Percentiles rank a stretch among this genome's conserved stretches.
These are phyloP conservation scores for Ciona savignyi DNA, from an alignment of 23 tunicate genomes.

Conservation along the genomic window DNA sequence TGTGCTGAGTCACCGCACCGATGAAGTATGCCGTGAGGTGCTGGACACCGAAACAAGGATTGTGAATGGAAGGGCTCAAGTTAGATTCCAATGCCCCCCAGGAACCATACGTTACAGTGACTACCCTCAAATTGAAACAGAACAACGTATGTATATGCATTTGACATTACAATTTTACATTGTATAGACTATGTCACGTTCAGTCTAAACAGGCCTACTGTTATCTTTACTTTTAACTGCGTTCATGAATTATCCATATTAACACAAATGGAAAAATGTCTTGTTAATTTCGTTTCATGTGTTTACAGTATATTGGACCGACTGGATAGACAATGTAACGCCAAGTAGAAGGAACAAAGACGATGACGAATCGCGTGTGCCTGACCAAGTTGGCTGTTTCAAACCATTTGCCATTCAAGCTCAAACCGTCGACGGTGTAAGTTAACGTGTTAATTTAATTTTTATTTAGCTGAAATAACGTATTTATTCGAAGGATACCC, in stretches of 20 bases:
- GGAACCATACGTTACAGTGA: slow-evolving; percentile 50
- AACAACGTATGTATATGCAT: slow-evolving; percentile 46
- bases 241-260: no score
- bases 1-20: slow-evolving; percentile 18
- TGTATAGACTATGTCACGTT: no score
- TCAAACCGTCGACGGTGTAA: slow-evolving; percentile 63
- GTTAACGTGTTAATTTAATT: no score
- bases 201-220: no score
- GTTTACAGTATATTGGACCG: slow-evolving; percentile 53
- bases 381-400: slow-evolving; percentile 14
- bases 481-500: no score
- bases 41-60: slow-evolving; percentile 28
- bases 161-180: background rate
- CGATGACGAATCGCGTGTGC: slow-evolving; percentile 33
- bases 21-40: slow-evolving; percentile 53
- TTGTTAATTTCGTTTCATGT: background rate
- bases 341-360: slow-evolving; percentile 18
- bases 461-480: no score
- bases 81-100: slow-evolving; percentile 66
- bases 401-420: slow-evolving; percentile 84
- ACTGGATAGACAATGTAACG: slow-evolving; percentile 49
- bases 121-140: slow-evolving; percentile 48
- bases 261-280: no score
- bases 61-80: slow-evolving; percentile 35
- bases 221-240: no score